Base-by-base conservation (phyloP, 2,888 invertebrate species). In the Trissonchulus latispiculum region DNA sequence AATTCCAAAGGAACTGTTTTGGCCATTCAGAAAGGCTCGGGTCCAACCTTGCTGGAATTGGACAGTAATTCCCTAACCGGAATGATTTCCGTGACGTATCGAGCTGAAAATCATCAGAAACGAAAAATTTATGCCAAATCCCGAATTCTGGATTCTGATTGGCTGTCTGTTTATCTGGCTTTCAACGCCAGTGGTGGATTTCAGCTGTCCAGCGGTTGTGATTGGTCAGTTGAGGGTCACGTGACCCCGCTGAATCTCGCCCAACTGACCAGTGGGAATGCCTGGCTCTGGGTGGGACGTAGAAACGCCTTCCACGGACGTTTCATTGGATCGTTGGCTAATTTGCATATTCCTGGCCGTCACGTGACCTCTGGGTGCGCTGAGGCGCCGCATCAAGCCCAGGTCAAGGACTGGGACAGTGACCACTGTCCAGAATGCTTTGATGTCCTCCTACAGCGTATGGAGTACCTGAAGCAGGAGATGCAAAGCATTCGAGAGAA, bases 251-350 rank as follows among this genome's bases (percentile, higher is more conserved):
- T 48, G 48, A 48, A 48, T n/a, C 2, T 29, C 15, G 48, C 68
- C 23, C 68, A 48, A 59, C 28, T 72, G 18, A 61, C 48, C 1
- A 67, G 68, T 36, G 18, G 37, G 28, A 64, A 37, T 31, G 1
- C n/a, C 1, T 31, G n/a, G n/a, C 32, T 72, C 23, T 72, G 67
- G 67, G 32, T 72, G 18, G 68, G 68, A 2, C 72, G 68, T 36
- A 29, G 37, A 29, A 64, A 37, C 23, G 1, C n/a, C 1, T 31
- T 29, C n/a, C 32, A 72, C 29, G 15, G 8, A 2, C 59, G 28
- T 3, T 59, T 72, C 32, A 2, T 29, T 2, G 72, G 72, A 1
- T 32, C 3, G 23, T 61, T 72, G 31, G 35, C 64, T 1, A 15
- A 37, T n/a, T 72, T 72, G 31, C 23, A 8, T 8, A 23, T 23